Percentiles rank a stretch among this genome's conserved stretches.
These are phyloP conservation scores for Corythucha ciliata DNA, from an alignment of 2,888 invertebrate genomes.

Conservation along the genomic window DNA sequence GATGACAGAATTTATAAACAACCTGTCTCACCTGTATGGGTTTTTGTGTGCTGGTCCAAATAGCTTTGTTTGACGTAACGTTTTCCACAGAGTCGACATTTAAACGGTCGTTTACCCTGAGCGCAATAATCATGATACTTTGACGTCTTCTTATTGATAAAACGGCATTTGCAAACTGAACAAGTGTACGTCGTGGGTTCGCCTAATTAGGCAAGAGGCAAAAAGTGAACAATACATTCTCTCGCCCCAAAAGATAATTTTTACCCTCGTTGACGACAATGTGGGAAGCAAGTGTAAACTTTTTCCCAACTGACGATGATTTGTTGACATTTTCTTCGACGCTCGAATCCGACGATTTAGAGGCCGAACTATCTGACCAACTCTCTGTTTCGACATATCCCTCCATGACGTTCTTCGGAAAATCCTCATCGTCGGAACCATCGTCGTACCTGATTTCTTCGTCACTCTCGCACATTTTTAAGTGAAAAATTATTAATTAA, in stretches of 20 bases:
- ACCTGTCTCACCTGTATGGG: constrained; percentile 27
- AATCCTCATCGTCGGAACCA: too few species aligned
- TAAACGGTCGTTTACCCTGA: constrained; percentile 27
- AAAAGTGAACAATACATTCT: not conserved
- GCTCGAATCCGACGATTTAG: too few species aligned
- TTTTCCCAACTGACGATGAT: constrained; percentile 6
- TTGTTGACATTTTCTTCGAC: too few species aligned
- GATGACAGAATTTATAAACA: not conserved
- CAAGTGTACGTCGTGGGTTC: constrained; percentile 23
- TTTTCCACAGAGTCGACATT: constrained; percentile 29
- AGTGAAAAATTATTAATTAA: too few species aligned
- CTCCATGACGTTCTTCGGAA: constrained; percentile 4
- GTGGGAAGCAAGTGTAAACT: constrained; percentile 11
- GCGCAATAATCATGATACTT: constrained; percentile 30
- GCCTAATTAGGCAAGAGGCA: constrained; percentile 1
- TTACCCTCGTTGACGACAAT: too few species aligned
- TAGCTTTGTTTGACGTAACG: constrained; percentile 30
- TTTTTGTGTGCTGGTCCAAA: constrained; percentile 26
- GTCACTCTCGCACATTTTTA: too few species aligned
- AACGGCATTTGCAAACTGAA: constrained; percentile 27
- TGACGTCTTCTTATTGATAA: constrained; percentile 26
- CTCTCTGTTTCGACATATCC: constrained; percentile 1
- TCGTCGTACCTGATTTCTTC: too few species aligned
- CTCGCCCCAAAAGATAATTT: not conserved
- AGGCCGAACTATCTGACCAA: not conserved